Evolutionary conservation across 2,888 invertebrate genomes (phyloP).

Genomic region (Eupithecia centaureata): DNA sequence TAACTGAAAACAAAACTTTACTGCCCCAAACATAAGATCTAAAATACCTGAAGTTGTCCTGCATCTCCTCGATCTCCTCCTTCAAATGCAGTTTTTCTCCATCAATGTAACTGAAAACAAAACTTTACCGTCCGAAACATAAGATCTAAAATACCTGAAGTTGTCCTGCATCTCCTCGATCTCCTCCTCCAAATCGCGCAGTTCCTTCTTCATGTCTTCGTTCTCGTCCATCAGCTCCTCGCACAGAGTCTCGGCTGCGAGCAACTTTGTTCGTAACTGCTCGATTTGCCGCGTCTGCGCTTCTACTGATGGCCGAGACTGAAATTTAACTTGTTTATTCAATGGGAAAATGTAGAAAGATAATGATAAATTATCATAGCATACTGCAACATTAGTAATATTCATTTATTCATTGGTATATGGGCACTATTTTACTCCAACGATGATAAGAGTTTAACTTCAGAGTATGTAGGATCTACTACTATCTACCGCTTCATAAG

Average conservation of each 20-base stretch:
- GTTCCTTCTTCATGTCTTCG: conserved; percentile 96
- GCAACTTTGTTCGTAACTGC: conserved; percentile 91
- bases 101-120: neutral
- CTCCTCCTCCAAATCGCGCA: conserved; percentile 96
- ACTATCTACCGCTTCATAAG: too few species aligned
- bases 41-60: conserved; percentile 93
- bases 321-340: conserved; percentile 18
- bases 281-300: conserved; percentile 85
- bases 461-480: too few species aligned
- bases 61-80: conserved; percentile 99
- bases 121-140: neutral
- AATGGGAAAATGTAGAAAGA: too few species aligned
- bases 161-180: conserved; percentile 99
- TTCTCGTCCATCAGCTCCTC: conserved; percentile 98
- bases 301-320: conserved; percentile 82
- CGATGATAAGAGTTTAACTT: too few species aligned
- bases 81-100: conserved; percentile 96
- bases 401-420: too few species aligned
- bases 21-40: too few species aligned
- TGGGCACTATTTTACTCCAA: too few species aligned
- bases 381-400: too few species aligned
- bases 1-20: too few species aligned
- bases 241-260: conserved; percentile 95
- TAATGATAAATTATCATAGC: neutral
- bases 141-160: conserved; percentile 86